phyloP scores from a whole-genome alignment of 1,140 invertebrate species.

The Rhagoletis zephyria region DNA sequence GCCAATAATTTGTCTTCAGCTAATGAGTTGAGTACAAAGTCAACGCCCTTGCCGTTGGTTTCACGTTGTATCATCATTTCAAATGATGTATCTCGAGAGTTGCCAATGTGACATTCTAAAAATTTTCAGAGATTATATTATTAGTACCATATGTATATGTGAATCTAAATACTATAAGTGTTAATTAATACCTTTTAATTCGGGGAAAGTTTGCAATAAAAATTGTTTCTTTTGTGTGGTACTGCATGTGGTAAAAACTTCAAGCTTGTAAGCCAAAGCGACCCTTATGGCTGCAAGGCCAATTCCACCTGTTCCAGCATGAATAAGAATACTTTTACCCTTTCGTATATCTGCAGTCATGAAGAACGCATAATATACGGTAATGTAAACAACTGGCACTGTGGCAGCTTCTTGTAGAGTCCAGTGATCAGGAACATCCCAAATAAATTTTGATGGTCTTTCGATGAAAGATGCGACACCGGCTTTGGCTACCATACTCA shows the following conservation, averaged over 20 bases:
- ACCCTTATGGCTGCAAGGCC: constrained; percentile 89
- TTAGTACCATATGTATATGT: neutral
- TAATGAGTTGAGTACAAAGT: constrained; percentile 81
- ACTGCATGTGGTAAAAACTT: constrained; percentile 84
- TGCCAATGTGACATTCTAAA: constrained; percentile 77
- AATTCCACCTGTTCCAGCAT: constrained; percentile 91
- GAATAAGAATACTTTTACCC: constrained; percentile 85
- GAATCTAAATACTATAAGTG: neutral
- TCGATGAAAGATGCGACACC: constrained; percentile 80
- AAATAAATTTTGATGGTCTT: constrained; percentile 76
- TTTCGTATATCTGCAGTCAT: constrained; percentile 78
- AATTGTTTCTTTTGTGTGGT: constrained; percentile 84
- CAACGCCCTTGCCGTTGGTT: constrained; percentile 79
- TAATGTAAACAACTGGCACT: constrained; percentile 88
- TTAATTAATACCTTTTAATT: constrained; percentile 74
- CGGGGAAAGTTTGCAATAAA: constrained; percentile 83
- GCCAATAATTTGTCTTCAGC: constrained; percentile 81
- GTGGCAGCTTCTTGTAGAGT: constrained; percentile 89
- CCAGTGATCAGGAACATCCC: constrained; percentile 88
- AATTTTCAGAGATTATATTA: neutral
- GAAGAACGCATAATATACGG: constrained; percentile 87
- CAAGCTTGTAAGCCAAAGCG: constrained; percentile 81
- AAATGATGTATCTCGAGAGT: constrained; percentile 78
- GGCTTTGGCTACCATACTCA: constrained; percentile 79
- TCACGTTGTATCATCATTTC: constrained; percentile 77